Conservation (phyloP, 2,797 vertebrate genomes). For the Yasuhikotakia modesta region DNA sequence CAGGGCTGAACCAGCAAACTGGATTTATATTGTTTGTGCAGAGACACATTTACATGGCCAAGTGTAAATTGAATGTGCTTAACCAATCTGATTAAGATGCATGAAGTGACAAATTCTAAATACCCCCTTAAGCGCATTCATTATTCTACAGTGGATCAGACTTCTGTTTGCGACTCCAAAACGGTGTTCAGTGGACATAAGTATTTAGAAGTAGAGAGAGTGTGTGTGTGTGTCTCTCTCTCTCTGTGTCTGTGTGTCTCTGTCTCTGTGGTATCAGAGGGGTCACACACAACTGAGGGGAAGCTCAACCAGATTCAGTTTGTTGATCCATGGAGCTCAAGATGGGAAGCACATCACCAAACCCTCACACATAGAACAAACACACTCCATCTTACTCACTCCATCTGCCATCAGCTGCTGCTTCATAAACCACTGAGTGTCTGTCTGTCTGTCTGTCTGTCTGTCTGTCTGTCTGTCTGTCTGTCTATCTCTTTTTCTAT, state of each 20-base stretch:
- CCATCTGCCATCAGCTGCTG: slow-evolving; percentile 48
- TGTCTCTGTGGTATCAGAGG: slow-evolving; percentile 37
- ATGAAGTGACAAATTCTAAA: too few species aligned
- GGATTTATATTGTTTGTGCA: too few species aligned
- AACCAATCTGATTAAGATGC: too few species aligned
- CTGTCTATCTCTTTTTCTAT: slow-evolving; percentile 41
- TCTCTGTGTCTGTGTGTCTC: too few species aligned
- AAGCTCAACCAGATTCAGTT: slow-evolving; percentile 54
- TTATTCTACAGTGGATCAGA: too few species aligned
- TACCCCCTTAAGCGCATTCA: too few species aligned
- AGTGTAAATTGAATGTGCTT: too few species aligned
- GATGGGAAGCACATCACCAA: slow-evolving; percentile 16
- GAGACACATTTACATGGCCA: too few species aligned
- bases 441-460: not conserved
- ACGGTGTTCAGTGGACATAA: not conserved
- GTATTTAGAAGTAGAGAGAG: not conserved
- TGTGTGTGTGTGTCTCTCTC: not conserved
- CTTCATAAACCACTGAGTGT: slow-evolving; percentile 26
- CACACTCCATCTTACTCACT: slow-evolving; percentile 43
- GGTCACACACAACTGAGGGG: slow-evolving; percentile 27
- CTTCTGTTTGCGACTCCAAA: not conserved
- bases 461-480: not conserved
- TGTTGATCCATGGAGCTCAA: slow-evolving; percentile 53
- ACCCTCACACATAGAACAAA: slow-evolving; percentile 44
- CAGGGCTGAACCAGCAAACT: too few species aligned